Conservation (phyloP, 2,797 vertebrate genomes). For the Sebastes umbrosus region DNA sequence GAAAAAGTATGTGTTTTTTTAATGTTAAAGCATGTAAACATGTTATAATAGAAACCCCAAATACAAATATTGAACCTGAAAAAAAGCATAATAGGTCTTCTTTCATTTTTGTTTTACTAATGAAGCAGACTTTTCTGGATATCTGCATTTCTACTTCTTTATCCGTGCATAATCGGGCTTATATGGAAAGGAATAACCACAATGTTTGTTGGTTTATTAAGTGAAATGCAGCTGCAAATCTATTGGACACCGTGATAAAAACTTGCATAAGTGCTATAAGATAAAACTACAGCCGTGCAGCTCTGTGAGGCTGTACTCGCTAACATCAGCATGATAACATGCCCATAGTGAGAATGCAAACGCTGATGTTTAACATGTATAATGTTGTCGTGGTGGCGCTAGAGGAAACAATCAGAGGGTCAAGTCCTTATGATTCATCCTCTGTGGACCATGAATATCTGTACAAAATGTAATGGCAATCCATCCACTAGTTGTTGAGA, state of each 20-base stretch:
- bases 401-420: not conserved
- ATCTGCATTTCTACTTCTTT: not conserved
- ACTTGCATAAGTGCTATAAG: not conserved
- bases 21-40: too few species aligned
- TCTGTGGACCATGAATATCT: not conserved
- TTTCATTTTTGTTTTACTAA: not conserved
- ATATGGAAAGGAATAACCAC: not conserved
- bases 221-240: not conserved
- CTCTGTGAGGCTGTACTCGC: too few species aligned
- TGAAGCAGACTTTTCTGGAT: not conserved
- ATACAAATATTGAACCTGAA: too few species aligned
- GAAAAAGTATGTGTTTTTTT: too few species aligned
- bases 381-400: not conserved
- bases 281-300: not conserved
- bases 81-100: too few species aligned
- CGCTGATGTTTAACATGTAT: not conserved
- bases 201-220: not conserved
- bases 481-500: not conserved
- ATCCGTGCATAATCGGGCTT: not conserved
- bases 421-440: not conserved
- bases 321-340: not conserved
- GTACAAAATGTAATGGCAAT: not conserved
- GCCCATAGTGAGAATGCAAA: not conserved
- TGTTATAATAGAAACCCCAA: too few species aligned
- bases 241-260: too few species aligned